phyloP scores from a whole-genome alignment of 2,888 invertebrate species.

The Drosophila pegasa region DNA sequence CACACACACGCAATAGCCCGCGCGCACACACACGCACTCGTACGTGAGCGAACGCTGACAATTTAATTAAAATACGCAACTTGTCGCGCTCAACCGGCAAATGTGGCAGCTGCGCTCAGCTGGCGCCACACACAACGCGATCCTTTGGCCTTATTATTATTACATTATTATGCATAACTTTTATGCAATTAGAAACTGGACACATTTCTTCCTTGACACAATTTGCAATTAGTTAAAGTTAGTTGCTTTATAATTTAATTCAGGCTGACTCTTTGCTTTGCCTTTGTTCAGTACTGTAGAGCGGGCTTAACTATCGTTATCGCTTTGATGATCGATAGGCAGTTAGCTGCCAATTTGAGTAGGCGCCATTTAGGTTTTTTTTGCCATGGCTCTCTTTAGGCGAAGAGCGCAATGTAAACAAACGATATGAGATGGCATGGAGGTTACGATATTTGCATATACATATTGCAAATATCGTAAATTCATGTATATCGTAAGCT shows the following conservation, averaged over 20 bases:
- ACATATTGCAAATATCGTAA: neutral
- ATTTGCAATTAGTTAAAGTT: neutral
- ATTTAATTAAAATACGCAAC: constrained; percentile 32
- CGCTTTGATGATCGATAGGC: neutral
- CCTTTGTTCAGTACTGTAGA: neutral
- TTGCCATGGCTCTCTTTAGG: neutral
- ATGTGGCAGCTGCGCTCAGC: constrained; percentile 5
- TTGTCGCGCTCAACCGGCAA: constrained; percentile 14
- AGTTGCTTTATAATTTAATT: neutral
- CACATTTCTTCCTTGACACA: neutral
- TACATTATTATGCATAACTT: neutral
- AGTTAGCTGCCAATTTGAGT: constrained; percentile 6
- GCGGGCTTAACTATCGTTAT: neutral
- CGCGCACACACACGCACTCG: neutral
- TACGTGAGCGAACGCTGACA: constrained; percentile 2
- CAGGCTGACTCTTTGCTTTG: neutral
- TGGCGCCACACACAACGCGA: neutral
- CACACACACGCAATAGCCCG: neutral
- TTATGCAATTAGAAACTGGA: neutral
- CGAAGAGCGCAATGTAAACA: neutral
- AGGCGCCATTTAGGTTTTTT: neutral
- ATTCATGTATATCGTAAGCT: neutral
- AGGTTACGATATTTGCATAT: neutral
- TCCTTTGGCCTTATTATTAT: neutral
- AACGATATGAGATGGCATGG: neutral